Base-by-base conservation (phyloP, 2,888 invertebrate species). In the Hoplodrina ambigua region DNA sequence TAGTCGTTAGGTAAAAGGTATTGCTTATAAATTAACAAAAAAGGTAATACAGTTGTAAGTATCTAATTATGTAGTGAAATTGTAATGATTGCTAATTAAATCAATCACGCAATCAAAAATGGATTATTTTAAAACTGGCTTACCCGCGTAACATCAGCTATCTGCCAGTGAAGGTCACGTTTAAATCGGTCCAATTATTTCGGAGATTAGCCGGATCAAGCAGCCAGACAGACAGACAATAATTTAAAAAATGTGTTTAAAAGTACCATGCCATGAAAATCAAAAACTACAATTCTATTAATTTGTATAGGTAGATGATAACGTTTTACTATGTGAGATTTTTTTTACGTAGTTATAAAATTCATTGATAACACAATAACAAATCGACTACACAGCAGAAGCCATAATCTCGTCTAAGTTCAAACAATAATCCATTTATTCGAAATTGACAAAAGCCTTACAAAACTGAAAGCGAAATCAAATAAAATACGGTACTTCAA, bases 401-500 rank as follows among this genome's bases (percentile, higher is more conserved):
- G 10, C 50, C 19, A 46, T 17, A 46, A 46, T 46, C 17, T 46
- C 17, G 46, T 46, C 41, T 46, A 46, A 68, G 11, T 70, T 37
- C 8, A 37, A 73, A 37, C 55, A 71, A 50, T 59, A 37, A 56
- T n/a, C n/a, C 25, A n/a, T 33, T 54, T 8, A n/a, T 19, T 25
- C 54, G 19, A 20, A 59, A 44, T 59, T 53, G 33, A 63, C 44
- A 56, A 66, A 62, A 46, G 37, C 15, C 25, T 25, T 11, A 46
- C 33, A 50, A 54, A 50, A 20, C 20, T n/a, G 20, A 37, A 63
- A n/a, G 19, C 19, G 30, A 69, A 70, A 70, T 78, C 56, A 71
- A 81, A 81, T 77, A 44, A 81, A 78, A 63, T 68, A 41, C n/a
- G 33, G 20, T 11, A 46, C 65, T 72, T 69, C 65, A 69, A 69